Conservation (phyloP, 1,140 invertebrate species). For the Medauroidea extradentata region DNA sequence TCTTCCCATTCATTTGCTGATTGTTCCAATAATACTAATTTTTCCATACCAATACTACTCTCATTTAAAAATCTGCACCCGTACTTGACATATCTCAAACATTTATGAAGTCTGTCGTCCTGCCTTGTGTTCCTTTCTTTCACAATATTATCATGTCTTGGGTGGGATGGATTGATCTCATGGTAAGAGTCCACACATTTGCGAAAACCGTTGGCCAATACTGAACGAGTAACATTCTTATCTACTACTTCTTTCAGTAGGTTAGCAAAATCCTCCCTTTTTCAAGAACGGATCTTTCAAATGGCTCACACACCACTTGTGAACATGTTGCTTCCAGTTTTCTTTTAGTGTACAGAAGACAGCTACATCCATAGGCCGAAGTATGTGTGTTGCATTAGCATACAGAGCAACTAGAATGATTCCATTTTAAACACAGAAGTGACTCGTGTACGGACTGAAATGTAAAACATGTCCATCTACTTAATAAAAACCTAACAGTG, state of each 20-base stretch:
- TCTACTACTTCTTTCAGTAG: slow-evolving; percentile 30
- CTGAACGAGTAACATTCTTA: slow-evolving; percentile 8
- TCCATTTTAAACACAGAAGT: slow-evolving; percentile 35
- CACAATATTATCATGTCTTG: neutral
- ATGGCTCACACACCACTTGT: no score
- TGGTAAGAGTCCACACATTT: slow-evolving; percentile 35
- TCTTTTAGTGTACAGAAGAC: no score
- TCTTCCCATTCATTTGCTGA: neutral
- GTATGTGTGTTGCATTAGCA: no score
- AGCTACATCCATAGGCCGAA: no score
- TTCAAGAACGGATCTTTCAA: slow-evolving; percentile 23
- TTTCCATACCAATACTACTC: neutral
- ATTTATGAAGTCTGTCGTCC: neutral
- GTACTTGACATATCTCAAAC: neutral
- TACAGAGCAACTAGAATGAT: no score
- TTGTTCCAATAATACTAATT: neutral
- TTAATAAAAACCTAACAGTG: no score
- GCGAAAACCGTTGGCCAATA: slow-evolving; percentile 29
- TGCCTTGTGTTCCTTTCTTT: no score
- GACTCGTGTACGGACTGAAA: slow-evolving; percentile 31
- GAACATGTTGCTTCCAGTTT: no score
- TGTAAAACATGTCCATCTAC: slow-evolving; percentile 35
- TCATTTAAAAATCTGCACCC: neutral
- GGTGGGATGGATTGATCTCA: slow-evolving; percentile 22
- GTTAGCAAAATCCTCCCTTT: slow-evolving; percentile 33